A percentile compares a stretch with the other conserved stretches of the same genome.
Evolutionary conservation across 2,113 vertebrate genomes (phyloP).

Genomic region (Nothobranchius furzeri): DNA sequence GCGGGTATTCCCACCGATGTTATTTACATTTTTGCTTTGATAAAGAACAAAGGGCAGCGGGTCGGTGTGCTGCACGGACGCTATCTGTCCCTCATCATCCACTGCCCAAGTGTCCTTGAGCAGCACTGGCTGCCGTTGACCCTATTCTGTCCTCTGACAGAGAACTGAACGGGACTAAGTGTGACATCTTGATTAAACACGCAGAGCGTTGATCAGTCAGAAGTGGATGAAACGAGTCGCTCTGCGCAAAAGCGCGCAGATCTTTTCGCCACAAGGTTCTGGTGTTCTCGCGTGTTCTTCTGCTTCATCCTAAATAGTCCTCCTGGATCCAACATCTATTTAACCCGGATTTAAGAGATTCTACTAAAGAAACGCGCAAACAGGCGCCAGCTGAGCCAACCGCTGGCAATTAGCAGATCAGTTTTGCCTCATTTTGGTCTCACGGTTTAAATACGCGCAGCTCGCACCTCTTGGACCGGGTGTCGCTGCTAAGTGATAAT

Average conservation of each 20-base stretch:
- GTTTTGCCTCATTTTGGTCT: not conserved
- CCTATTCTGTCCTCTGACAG: conserved; percentile 23
- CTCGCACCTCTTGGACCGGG: conserved; percentile 25
- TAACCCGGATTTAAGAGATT: not conserved
- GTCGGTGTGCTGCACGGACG: not conserved
- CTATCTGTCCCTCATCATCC: conserved; percentile 28
- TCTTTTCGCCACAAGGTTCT: no score
- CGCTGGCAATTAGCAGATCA: conserved; percentile 5
- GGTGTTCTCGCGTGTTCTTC: no score
- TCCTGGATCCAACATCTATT: no score
- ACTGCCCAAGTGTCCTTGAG: conserved; percentile 48
- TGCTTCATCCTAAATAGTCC: no score
- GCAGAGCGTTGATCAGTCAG: not conserved
- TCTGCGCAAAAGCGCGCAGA: not conserved
- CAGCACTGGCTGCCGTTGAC: conserved; percentile 27
- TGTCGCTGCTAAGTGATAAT: conserved; percentile 46
- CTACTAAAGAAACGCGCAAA: not conserved
- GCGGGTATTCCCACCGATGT: conserved; percentile 38
- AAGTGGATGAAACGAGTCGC: not conserved
- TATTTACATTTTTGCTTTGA: conserved; percentile 35
- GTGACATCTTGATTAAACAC: conserved; percentile 13
- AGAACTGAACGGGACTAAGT: not conserved
- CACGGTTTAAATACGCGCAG: conserved; percentile 16
- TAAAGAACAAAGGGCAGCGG: conserved; percentile 34
- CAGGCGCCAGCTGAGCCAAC: not conserved